Base-by-base conservation (phyloP, 2,113 vertebrate genomes). In the Psilopsiagon aurifrons region DNA sequence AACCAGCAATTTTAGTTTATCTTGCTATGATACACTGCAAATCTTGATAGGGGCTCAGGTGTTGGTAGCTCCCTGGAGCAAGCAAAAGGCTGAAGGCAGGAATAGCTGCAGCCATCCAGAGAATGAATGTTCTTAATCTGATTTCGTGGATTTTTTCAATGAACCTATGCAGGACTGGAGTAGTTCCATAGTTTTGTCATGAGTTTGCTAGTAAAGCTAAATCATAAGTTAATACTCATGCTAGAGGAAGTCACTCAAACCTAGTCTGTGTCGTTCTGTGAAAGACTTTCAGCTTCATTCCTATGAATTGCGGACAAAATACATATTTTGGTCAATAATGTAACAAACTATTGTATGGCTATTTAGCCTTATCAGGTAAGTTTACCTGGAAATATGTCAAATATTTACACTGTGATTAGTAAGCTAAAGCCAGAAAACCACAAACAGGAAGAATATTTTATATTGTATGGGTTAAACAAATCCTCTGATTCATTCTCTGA, bases 381-480 rank as follows among this genome's bases (percentile, higher is more conserved):
- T 87, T 92, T 88, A 84, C 62, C 87, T 92, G 35, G 43, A 88
- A 86, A 74, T 68, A 70, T 39, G 16, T 64, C 28, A 70, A 55
- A 52, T 46, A 31, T 91, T 95, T 95, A 76, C 31, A 62, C 24
- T 0, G 1, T 60, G 51, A 92, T 85, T 94, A 86, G 41, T 28
- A 86, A 82, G 35, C 63, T 69, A 88, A 95, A 94, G 41, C 11
- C 54, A 86, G 77, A 39, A 94, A 92, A 86, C 69, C 46, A 79
- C 66, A 86, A 94, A 94, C 17, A 80, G 31, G 68, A 69, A 91
- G 94, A 95, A 63, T 28, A 24, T 24, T 13, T 92, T 78, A 31
- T 57, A 37, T 55, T 44, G 46, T 67, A 37, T 47, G 43, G 41
- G 78, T 94, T 88, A 94, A 95, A 88, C 51, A 63, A 82, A 25